Evolutionary conservation across 1,140 invertebrate species (phyloP), one percentile per base, ranked within the genome.

Genomic region (Anastrepha obliqua): DNA sequence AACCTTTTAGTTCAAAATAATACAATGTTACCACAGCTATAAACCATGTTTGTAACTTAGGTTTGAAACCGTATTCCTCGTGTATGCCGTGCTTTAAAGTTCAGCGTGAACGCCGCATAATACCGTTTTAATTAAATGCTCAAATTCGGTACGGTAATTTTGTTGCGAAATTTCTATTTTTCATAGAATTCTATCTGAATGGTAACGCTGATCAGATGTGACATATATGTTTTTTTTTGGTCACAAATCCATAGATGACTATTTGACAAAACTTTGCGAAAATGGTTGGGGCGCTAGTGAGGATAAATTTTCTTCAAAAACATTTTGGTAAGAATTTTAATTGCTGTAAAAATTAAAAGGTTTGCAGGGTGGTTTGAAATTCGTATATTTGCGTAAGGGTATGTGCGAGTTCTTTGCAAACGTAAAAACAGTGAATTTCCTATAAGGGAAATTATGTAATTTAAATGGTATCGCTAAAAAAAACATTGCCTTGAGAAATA

Each of bases 271-370:
- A 29, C 29, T 29, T 65, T 65, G 20, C 60, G 59, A 88, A 81
- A 85, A 88, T 88, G 88, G 88, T 81, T 59, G 88, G 78, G 70
- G 91, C 91, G 88, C 89, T 92, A 90, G 90, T 91, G 90, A 91
- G 91, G 90, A 90, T 89, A 90, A 92, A 92, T 91, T 91, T 91
- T 89, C 89, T 92, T 89, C 87, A 88, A 78, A 91, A 90, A 88
- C 89, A 92, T 90, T 87, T 91, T 88, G 91, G 91, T 92, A 92
- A 92, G 88, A 67, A 88, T 59, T 62, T 81, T 5, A n/a, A 86
- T 86, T 55, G n/a, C 20, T 29, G 13, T 62, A 17, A 17, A 62
- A 62, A 17, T 17, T 29, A 29, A 29, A 29, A 29, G 29, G 15
- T 62, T 62, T 8, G 13, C 0, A 17, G n/a, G 4, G n/a, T 62